These are phyloP conservation scores for Antheraea mylitta DNA, from an alignment of 1,140 invertebrate genomes.

Conservation along the genomic window DNA sequence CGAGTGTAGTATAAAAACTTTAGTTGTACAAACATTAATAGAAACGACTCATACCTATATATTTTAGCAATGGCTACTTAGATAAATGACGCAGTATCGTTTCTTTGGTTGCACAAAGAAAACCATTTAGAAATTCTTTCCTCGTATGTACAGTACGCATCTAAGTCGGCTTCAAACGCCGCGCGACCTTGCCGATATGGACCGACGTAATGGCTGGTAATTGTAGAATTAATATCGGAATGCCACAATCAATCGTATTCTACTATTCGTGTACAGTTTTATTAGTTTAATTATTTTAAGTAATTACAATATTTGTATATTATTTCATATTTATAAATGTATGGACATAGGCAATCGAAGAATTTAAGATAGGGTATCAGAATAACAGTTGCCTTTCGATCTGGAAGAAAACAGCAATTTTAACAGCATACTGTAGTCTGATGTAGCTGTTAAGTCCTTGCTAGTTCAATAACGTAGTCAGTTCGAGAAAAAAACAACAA, in stretches of 20 bases:
- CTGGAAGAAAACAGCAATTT: no score
- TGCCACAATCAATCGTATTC: slow-evolving; percentile 49
- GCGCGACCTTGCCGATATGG: slow-evolving; percentile 56
- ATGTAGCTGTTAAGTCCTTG: no score
- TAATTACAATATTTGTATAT: not conserved
- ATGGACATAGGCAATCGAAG: no score
- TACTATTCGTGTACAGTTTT: slow-evolving; percentile 19
- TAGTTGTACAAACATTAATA: not conserved
- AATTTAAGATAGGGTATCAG: no score
- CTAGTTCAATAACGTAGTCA: no score
- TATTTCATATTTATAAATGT: no score
- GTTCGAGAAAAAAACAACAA: no score
- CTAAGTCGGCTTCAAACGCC: slow-evolving; percentile 51
- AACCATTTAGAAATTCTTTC: slow-evolving; percentile 46
- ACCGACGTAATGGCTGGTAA: slow-evolving; percentile 59
- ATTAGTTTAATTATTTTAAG: slow-evolving; percentile 1
- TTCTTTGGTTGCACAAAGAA: slow-evolving; percentile 13
- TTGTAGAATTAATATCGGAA: slow-evolving; percentile 58
- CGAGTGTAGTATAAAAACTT: not conserved
- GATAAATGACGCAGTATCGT: not conserved
- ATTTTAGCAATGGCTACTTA: not conserved
- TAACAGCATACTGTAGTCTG: no score
- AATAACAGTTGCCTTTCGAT: no score
- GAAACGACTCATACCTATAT: not conserved
- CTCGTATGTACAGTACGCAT: slow-evolving; percentile 49